Conservation (phyloP, 2,888 invertebrate genomes). For the Embidobia sp. region DNA sequence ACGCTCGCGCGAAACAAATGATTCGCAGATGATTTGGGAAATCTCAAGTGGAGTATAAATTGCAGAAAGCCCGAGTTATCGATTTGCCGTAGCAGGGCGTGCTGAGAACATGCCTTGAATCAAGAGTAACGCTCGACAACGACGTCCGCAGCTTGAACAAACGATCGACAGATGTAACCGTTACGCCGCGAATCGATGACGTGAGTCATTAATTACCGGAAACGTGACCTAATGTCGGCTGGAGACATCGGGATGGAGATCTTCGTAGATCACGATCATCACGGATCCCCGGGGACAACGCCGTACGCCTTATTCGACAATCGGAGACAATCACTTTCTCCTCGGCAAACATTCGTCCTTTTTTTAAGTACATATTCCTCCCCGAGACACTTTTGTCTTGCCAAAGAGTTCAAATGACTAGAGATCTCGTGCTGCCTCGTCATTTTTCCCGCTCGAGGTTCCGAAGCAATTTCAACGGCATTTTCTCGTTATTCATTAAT, state of each 20-base stretch:
- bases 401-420: constrained; percentile 32
- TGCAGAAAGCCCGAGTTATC: constrained; percentile 14
- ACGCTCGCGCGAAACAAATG: no score
- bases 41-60: constrained; percentile 23
- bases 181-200: constrained; percentile 72
- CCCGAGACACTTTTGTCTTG: constrained; percentile 33
- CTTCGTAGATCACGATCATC: constrained; percentile 75
- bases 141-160: constrained; percentile 63
- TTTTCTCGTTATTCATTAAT: no score
- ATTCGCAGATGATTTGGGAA: not conserved
- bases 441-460: no score
- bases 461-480: no score
- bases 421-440: no score
- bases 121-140: constrained; percentile 41
- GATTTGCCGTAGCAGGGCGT: constrained; percentile 22
- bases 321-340: constrained; percentile 75
- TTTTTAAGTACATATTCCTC: constrained; percentile 44
- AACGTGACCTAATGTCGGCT: constrained; percentile 73
- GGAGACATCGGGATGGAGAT: constrained; percentile 68
- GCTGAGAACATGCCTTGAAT: constrained; percentile 29
- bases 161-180: constrained; percentile 76
- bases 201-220: constrained; percentile 78
- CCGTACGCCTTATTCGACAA: constrained; percentile 55
- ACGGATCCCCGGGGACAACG: constrained; percentile 67
- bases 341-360: constrained; percentile 62